A percentile compares a stretch with the other conserved stretches of the same genome.
These are phyloP conservation scores for Drosophila mojavensis DNA, from an alignment of 1,140 invertebrate species.

Conservation along the genomic window DNA sequence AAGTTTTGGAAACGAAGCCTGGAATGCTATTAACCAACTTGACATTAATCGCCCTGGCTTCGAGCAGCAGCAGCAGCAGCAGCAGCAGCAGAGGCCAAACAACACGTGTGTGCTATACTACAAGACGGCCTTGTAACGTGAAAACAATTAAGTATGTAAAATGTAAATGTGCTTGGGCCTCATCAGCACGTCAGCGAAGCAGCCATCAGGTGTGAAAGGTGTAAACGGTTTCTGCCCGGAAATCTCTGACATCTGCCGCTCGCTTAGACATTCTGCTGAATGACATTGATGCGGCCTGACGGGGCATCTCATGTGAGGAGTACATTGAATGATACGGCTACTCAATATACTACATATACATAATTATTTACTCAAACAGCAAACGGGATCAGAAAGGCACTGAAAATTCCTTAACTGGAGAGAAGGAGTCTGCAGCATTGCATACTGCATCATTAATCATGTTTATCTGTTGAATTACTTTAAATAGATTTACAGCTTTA, in stretches of 20 bases:
- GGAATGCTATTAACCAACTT: slow-evolving; percentile 81
- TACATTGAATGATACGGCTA: too few species aligned
- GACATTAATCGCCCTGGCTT: slow-evolving; percentile 80
- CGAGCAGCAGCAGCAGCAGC: neutral
- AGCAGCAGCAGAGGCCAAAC: neutral
- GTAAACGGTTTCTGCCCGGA: neutral
- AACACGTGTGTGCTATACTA: slow-evolving; percentile 27
- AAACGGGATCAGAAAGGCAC: too few species aligned
- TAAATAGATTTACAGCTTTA: neutral
- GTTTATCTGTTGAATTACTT: neutral
- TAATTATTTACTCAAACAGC: too few species aligned
- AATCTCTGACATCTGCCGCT: neutral
- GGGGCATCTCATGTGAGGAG: slow-evolving; percentile 1
- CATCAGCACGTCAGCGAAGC: slow-evolving; percentile 48
- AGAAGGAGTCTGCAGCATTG: too few species aligned
- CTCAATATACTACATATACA: neutral
- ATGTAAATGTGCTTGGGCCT: slow-evolving; percentile 61
- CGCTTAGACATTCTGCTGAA: neutral
- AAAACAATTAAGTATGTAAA: slow-evolving; percentile 81
- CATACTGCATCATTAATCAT: neutral
- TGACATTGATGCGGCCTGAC: slow-evolving; percentile 29
- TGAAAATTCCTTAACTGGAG: too few species aligned
- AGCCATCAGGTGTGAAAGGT: neutral
- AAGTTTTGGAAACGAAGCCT: slow-evolving; percentile 63
- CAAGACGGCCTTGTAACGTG: slow-evolving; percentile 60